phyloP scores from a whole-genome alignment of 2,113 vertebrate genomes.

The Nycticorax nycticorax region DNA sequence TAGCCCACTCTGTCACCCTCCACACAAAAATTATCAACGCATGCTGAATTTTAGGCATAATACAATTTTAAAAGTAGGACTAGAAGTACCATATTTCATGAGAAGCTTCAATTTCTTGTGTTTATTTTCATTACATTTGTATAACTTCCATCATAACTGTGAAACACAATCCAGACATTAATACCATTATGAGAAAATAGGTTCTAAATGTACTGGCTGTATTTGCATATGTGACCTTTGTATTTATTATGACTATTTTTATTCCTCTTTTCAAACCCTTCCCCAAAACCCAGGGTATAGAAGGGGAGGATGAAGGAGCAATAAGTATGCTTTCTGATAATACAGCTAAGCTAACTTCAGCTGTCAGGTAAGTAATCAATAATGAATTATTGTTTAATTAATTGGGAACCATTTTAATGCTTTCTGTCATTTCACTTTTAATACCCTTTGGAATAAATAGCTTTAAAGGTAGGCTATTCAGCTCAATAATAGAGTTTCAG shows the following conservation, averaged over 20 bases:
- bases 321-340: constrained; percentile 99
- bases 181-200: background rate
- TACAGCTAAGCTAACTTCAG: constrained; percentile 97
- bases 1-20: background rate
- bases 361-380: constrained; percentile 85
- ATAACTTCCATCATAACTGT: background rate
- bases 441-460: background rate
- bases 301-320: constrained; percentile 97
- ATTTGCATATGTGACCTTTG: background rate
- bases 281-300: constrained; percentile 83
- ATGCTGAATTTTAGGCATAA: background rate
- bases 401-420: background rate
- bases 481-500: background rate
- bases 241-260: background rate
- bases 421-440: background rate
- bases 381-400: background rate
- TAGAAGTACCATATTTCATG: background rate
- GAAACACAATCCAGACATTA: background rate
- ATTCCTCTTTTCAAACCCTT: background rate
- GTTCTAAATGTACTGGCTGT: background rate
- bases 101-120: background rate
- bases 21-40: background rate
- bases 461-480: background rate
- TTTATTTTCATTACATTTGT: background rate
- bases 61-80: background rate